Conservation (phyloP, 2,113 vertebrate species). For the Tapirus terrestris region DNA sequence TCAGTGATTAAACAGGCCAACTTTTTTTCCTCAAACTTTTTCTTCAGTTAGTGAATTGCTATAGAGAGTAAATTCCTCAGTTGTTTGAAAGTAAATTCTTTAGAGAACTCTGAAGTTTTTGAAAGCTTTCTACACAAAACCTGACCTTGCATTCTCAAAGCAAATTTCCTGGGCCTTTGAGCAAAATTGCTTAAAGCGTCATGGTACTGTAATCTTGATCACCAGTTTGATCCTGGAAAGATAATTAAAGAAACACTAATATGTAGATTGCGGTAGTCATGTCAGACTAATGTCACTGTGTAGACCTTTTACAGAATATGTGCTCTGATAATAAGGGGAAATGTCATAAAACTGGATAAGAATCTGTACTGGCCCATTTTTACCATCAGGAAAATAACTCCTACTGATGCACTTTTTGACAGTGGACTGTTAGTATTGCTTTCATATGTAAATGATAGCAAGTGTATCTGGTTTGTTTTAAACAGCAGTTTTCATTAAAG, state of each 20-base stretch:
- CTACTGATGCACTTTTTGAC: background rate
- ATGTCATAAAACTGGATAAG: background rate
- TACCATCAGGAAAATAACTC: background rate
- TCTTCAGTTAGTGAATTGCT: background rate
- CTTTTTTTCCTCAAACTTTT: background rate
- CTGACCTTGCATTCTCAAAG: constrained; percentile 2
- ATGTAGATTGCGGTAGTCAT: background rate
- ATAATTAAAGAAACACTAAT: background rate
- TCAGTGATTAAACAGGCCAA: background rate
- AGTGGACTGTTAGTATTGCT: background rate
- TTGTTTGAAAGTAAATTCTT: background rate
- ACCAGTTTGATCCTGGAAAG: background rate
- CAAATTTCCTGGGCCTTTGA: background rate
- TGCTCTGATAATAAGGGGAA: background rate
- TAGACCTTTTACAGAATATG: background rate
- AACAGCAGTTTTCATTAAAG: background rate
- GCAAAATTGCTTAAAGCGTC: background rate
- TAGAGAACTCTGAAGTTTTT: background rate
- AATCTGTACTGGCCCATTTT: background rate
- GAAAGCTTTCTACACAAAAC: background rate
- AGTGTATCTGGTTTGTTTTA: background rate
- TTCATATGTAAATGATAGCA: constrained; percentile 6
- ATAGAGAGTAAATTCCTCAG: background rate
- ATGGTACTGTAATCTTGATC: background rate
- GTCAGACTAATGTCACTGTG: background rate